Conservation (phyloP, 2,113 vertebrate species). For the Oceanodroma tethys region DNA sequence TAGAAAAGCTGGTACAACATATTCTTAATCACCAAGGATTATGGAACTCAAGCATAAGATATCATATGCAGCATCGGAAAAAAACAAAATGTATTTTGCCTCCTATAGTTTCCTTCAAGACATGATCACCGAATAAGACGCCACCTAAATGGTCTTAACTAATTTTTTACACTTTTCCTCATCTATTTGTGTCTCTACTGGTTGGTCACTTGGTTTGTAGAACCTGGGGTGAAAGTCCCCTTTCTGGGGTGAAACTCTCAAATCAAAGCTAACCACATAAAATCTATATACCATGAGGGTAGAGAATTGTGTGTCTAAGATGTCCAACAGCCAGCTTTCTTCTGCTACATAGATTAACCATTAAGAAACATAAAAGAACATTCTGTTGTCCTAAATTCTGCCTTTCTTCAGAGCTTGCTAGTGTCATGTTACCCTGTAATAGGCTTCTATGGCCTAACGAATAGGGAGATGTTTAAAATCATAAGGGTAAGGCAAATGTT, state of each 20-base stretch:
- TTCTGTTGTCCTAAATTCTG: not conserved
- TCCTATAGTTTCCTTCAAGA: not conserved
- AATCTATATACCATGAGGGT: not conserved
- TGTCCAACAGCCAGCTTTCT: not conserved
- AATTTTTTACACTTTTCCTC: not conserved
- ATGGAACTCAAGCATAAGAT: not conserved
- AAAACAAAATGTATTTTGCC: not conserved
- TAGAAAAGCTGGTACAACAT: not conserved
- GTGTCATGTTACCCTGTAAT: not conserved
- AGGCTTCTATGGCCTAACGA: not conserved
- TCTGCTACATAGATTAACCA: not conserved
- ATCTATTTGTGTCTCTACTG: not conserved
- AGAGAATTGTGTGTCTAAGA: not conserved
- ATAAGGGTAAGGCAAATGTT: not conserved
- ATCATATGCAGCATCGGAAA: not conserved
- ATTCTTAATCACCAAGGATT: conserved; percentile 9
- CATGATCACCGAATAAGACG: not conserved
- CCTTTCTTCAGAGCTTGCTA: not conserved
- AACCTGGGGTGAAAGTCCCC: not conserved
- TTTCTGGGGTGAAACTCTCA: not conserved
- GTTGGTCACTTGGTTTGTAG: not conserved
- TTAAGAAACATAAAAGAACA: not conserved
- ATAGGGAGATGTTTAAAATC: not conserved
- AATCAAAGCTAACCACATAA: not conserved
- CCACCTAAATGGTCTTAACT: not conserved